phyloP scores from a whole-genome alignment of 2,113 vertebrate genomes.

The Hypomesus transpacificus region DNA sequence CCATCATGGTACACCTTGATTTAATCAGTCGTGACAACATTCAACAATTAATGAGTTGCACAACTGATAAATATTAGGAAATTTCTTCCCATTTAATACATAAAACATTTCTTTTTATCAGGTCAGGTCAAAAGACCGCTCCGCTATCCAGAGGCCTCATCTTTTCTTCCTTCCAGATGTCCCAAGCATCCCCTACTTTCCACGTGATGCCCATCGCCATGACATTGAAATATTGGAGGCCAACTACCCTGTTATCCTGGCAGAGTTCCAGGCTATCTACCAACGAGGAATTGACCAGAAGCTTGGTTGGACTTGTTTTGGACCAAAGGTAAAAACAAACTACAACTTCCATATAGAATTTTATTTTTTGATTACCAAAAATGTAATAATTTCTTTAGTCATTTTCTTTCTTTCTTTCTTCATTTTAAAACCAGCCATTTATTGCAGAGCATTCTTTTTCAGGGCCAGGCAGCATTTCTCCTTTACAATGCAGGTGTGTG shows the following conservation, averaged over 20 bases:
- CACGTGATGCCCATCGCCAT: slow-evolving; percentile 83
- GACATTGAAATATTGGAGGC: slow-evolving; percentile 84
- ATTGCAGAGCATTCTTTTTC: slow-evolving; percentile 29
- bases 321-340: slow-evolving; percentile 67
- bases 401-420: slow-evolving; percentile 2
- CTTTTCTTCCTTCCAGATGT: slow-evolving; percentile 84
- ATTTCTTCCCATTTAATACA: background rate
- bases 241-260: slow-evolving; percentile 74
- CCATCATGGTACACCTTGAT: no score
- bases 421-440: background rate
- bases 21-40: no score
- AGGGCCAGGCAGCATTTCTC: slow-evolving; percentile 80
- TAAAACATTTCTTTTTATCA: slow-evolving; percentile 23
- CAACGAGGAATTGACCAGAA: slow-evolving; percentile 71
- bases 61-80: no score
- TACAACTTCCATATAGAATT: background rate
- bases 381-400: background rate
- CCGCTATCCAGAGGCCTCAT: slow-evolving; percentile 81
- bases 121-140: slow-evolving; percentile 66
- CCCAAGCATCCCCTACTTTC: slow-evolving; percentile 82
- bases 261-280: slow-evolving; percentile 79
- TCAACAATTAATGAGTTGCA: no score
- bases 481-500: slow-evolving; percentile 79
- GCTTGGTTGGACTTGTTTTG: slow-evolving; percentile 73
- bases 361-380: no score